Conservation (phyloP, 2,888 invertebrate genomes). For the Leptopilina drosophilae region DNA sequence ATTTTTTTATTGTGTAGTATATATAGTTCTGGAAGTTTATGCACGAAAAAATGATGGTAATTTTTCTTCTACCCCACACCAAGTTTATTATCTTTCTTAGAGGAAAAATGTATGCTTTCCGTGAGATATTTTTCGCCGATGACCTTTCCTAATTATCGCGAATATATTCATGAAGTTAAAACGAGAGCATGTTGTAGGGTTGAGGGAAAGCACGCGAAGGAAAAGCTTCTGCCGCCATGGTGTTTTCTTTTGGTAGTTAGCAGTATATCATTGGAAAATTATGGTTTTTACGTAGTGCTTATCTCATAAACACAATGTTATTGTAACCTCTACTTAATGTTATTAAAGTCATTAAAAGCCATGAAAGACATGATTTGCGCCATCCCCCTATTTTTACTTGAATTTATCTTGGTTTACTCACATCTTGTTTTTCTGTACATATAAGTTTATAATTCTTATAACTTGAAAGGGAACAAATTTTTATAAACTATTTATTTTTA, state of each 20-base stretch:
- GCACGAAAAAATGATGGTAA: background rate
- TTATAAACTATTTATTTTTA: too few relatives aligned
- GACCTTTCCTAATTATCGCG: slow-evolving; percentile 40
- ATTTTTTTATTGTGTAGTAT: background rate
- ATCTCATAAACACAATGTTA: slow-evolving; percentile 55
- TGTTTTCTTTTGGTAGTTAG: slow-evolving; percentile 41
- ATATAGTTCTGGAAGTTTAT: background rate
- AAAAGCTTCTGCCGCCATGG: slow-evolving; percentile 18
- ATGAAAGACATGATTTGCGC: slow-evolving; percentile 37
- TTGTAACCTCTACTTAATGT: slow-evolving; percentile 52
- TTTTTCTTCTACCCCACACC: background rate
- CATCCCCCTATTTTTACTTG: background rate
- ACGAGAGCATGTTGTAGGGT: too few relatives aligned
- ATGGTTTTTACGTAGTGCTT: slow-evolving; percentile 54
- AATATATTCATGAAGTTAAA: slow-evolving; percentile 16
- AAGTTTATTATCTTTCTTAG: slow-evolving; percentile 20
- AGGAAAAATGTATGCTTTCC: slow-evolving; percentile 16
- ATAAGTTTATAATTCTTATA: too few relatives aligned
- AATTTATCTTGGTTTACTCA: too few relatives aligned
- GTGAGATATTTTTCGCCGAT: slow-evolving; percentile 10
- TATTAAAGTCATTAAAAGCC: slow-evolving; percentile 56
- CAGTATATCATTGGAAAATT: slow-evolving; percentile 54
- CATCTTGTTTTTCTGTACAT: too few relatives aligned
- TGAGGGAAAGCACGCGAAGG: background rate
- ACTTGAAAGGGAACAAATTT: too few relatives aligned